phyloP scores from a whole-genome alignment of 2,113 vertebrate genomes.

The Apus apus region DNA sequence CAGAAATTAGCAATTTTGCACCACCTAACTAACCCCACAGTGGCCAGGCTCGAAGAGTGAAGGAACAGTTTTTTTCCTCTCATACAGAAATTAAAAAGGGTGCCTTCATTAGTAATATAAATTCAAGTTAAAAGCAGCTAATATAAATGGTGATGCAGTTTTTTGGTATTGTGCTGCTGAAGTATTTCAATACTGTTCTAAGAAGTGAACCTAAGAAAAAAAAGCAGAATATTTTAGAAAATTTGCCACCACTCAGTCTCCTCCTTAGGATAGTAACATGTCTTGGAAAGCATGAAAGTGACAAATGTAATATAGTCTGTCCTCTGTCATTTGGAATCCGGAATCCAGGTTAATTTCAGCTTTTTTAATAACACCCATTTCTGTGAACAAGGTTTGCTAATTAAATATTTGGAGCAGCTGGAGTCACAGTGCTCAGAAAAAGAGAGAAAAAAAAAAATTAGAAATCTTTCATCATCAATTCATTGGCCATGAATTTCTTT shows the following conservation, averaged over 20 bases:
- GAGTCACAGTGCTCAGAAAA: not conserved
- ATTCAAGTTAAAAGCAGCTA: not conserved
- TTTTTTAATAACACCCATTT: not conserved
- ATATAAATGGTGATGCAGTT: not conserved
- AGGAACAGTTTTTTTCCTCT: not conserved
- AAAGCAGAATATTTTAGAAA: not conserved
- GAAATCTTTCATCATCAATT: not conserved
- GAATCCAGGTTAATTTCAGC: not conserved
- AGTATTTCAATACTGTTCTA: not conserved
- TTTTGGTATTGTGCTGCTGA: not conserved
- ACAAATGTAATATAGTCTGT: not conserved
- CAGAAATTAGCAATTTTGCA: not conserved
- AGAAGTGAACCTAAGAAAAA: not conserved
- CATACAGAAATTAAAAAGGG: not conserved
- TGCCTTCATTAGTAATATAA: not conserved
- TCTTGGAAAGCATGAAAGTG: not conserved
- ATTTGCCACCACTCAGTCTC: not conserved
- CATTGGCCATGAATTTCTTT: not conserved
- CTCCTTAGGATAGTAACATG: not conserved
- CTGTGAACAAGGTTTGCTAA: not conserved
- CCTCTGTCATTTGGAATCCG: not conserved
- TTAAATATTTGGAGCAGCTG: not conserved
- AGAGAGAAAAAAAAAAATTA: not conserved
- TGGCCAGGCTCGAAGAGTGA: not conserved
- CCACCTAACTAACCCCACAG: not conserved